Evolutionary conservation across 1,140 invertebrate genomes (phyloP).

Genomic region (roundworm (Caenorhabditis elegans)): DNA sequence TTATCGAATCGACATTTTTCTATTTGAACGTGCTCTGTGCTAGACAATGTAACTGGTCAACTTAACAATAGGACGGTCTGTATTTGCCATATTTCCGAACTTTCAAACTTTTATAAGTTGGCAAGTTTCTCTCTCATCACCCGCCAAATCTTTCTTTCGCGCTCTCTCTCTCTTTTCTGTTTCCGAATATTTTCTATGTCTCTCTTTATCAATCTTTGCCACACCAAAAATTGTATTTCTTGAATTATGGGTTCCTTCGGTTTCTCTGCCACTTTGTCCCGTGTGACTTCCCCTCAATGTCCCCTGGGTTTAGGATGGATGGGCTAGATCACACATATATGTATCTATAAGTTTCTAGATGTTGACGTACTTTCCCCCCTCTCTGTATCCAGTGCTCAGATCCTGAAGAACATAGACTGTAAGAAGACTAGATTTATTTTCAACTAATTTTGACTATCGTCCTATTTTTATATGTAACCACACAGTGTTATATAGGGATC

Average conservation of each 20-base stretch:
- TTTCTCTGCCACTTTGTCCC: background rate
- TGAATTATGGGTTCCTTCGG: background rate
- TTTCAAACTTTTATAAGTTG: too few relatives aligned
- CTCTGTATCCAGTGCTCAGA: background rate
- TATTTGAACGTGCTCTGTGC: too few relatives aligned
- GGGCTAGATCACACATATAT: background rate
- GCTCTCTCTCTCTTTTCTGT: background rate
- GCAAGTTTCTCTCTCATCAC: too few relatives aligned
- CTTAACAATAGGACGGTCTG: too few relatives aligned
- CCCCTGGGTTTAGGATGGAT: background rate
- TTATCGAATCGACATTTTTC: too few relatives aligned
- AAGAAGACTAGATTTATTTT: constrained; percentile 6
- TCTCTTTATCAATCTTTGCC: background rate
- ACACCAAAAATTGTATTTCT: background rate
- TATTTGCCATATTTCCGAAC: too few relatives aligned
- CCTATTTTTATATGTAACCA: too few relatives aligned
- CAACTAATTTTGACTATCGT: too few relatives aligned
- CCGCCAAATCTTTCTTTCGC: too few relatives aligned
- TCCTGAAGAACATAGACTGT: background rate
- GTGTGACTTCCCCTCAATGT: background rate
- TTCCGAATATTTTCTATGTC: background rate
- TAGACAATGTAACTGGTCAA: too few relatives aligned
- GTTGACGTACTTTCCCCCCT: background rate
- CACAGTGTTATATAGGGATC: too few relatives aligned
- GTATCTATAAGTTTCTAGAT: background rate